Evolutionary conservation across 2,113 vertebrate species (phyloP), one percentile per base, ranked within the genome.

Genomic region (Pipa parva): DNA sequence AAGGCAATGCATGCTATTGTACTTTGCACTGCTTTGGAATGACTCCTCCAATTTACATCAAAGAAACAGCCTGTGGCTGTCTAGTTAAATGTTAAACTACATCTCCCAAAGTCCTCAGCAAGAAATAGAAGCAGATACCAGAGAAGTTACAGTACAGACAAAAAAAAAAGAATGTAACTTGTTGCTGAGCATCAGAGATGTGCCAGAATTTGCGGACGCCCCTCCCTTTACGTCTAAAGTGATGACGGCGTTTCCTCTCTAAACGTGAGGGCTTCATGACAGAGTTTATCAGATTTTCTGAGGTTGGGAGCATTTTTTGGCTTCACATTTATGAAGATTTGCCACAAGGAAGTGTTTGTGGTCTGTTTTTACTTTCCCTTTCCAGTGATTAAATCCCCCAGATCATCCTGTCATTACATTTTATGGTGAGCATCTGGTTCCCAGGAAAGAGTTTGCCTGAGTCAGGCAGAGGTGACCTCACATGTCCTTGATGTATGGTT

Each of bases 391-490:
- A 27, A 51, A 59, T 68, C 45, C 22, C 28, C 55, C 28, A 42
- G 55, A 49, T 67, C 28, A 5, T 67, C 36, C 42, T 59, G 31
- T 7, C 7, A 59, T 36, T 13, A 3, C 22, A 13, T 56, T 36
- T 2, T 36, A 22, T 27, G 36, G 36, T 59, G 17, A 27, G 18
- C 56, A 59, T 59, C 64, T 59, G 64, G 64, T 59, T 68, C 55
- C 56, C 64, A 59, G 64, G 29, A 49, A 49, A 22, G 13, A 42
- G 17, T 18, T 52, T 24, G 7, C 42, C 45, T 50, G 45, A 59
- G 28, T 67, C 55, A 51, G 45, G 15, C 29, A 18, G 46, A 27
- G 64, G 22, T 67, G 64, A 68, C 56, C 55, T 51, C 64, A 51
- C 59, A n/a, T 50, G 46, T 37, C 45, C 55, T 67, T 26, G 11